These are phyloP conservation scores for Sebastes steindachneri DNA, from an alignment of 2,797 vertebrate species.

Conservation along the genomic window DNA sequence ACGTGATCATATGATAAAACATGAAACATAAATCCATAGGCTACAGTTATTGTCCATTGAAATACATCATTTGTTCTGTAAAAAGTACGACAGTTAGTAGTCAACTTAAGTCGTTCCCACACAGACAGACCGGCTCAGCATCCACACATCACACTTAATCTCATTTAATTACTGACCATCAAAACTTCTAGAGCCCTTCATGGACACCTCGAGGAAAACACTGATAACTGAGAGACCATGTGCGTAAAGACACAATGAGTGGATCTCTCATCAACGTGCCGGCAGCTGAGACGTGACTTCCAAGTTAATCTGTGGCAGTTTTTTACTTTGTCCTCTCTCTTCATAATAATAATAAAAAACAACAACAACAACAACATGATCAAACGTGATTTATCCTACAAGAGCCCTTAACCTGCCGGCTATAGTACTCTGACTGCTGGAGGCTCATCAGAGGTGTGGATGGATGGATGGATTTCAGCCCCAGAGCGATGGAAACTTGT, in stretches of 20 bases:
- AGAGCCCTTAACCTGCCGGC: not conserved
- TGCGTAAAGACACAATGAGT: constrained; percentile 7
- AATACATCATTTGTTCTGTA: no score
- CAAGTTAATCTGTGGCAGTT: constrained; percentile 9
- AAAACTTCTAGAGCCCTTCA: constrained; percentile 35
- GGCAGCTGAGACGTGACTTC: constrained; percentile 32
- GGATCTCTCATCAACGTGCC: not conserved
- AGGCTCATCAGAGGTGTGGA: not conserved
- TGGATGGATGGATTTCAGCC: not conserved
- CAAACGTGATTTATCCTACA: not conserved
- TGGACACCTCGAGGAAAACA: not conserved
- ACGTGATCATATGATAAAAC: not conserved
- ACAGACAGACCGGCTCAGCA: not conserved
- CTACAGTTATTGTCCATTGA: not conserved
- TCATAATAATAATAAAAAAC: not conserved
- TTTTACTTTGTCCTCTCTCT: not conserved
- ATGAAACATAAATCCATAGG: not conserved
- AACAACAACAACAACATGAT: not conserved
- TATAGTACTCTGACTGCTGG: not conserved
- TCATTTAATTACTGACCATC: not conserved
- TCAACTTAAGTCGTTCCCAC: not conserved
- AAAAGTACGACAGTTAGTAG: not conserved
- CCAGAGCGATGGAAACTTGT: constrained; percentile 52
- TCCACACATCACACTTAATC: not conserved
- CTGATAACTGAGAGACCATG: not conserved